These are phyloP conservation scores for Platerodrilus igneus DNA, from an alignment of 2,888 invertebrate genomes.

Conservation along the genomic window DNA sequence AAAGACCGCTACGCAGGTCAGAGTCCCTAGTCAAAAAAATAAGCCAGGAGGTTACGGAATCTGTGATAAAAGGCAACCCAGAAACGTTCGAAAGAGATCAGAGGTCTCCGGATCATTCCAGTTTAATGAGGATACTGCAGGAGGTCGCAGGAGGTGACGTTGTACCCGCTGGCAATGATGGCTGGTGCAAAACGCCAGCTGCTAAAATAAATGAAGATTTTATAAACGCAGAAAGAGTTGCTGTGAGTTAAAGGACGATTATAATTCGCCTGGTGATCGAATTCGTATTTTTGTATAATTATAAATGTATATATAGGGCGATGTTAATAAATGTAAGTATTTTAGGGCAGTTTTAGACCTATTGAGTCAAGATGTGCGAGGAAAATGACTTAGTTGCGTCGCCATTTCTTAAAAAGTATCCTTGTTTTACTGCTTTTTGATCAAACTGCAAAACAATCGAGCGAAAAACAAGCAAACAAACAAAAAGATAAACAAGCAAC, in stretches of 20 bases:
- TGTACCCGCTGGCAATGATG: not conserved
- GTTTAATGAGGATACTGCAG: slow-evolving; percentile 43
- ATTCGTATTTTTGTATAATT: not conserved
- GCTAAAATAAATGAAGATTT: slow-evolving; percentile 16
- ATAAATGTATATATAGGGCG: not conserved
- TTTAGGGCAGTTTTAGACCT: no score
- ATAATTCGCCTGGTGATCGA: no score
- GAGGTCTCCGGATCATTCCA: slow-evolving; percentile 41
- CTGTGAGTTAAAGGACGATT: slow-evolving; percentile 14
- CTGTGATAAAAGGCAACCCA: slow-evolving; percentile 16
- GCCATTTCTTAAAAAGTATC: no score
- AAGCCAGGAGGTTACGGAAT: slow-evolving; percentile 32
- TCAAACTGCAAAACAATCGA: no score
- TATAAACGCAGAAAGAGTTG: slow-evolving; percentile 19
- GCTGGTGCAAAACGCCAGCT: no score
- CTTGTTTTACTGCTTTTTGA: no score
- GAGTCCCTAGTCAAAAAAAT: slow-evolving; percentile 41
- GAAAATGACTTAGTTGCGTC: no score
- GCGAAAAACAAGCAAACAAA: no score
- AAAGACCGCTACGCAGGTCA: slow-evolving; percentile 36
- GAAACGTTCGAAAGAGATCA: slow-evolving; percentile 32
- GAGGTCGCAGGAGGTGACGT: slow-evolving; percentile 24
- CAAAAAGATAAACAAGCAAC: no score
- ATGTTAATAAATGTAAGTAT: no score
- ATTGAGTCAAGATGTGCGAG: no score